A percentile compares a stretch with the other conserved stretches of the same genome.
These are phyloP conservation scores for Marcusenius ussheri DNA, from an alignment of 2,113 vertebrate genomes.

Conservation along the genomic window DNA sequence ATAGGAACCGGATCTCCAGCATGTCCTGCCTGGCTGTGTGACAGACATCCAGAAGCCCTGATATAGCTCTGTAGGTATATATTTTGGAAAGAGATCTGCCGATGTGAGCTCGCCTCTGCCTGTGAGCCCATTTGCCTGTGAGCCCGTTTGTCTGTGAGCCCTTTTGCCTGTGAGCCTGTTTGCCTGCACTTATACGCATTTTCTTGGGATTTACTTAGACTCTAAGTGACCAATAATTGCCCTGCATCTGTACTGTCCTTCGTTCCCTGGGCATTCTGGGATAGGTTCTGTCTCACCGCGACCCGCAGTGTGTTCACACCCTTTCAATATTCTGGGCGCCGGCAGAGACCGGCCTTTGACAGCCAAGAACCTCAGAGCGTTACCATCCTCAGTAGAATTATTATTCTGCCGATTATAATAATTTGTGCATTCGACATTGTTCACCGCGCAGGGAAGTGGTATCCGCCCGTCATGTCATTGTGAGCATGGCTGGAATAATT, in stretches of 20 bases:
- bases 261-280: neutral
- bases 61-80: neutral
- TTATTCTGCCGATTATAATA: slow-evolving; percentile 7
- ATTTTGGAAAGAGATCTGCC: neutral
- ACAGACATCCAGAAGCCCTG: neutral
- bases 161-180: too few relatives aligned
- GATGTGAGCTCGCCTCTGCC: neutral
- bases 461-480: neutral
- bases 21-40: neutral
- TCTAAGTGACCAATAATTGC: neutral
- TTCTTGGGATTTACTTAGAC: neutral
- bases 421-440: slow-evolving; percentile 6
- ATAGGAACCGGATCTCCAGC: neutral
- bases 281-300: neutral
- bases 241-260: neutral
- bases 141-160: neutral
- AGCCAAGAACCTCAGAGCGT: neutral
- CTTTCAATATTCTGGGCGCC: neutral
- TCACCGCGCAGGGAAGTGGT: neutral
- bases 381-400: neutral
- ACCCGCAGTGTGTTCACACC: neutral
- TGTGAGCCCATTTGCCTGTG: too few relatives aligned
- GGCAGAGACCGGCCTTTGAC: neutral
- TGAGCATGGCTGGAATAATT: slow-evolving; percentile 7
- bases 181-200: neutral